phyloP scores from a whole-genome alignment of 2,888 invertebrate species.

The Hoplodrina ambigua region DNA sequence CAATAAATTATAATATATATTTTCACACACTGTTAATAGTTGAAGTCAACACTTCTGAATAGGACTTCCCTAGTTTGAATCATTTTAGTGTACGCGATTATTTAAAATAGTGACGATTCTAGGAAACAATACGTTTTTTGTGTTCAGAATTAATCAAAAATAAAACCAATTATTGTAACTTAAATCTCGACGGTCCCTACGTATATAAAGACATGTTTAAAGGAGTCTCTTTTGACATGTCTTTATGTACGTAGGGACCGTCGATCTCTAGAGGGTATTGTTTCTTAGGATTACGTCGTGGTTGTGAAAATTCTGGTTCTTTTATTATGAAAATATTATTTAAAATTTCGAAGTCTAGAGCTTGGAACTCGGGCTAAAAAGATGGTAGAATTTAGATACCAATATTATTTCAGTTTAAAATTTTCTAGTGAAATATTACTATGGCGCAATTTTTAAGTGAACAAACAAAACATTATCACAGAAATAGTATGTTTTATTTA shows the following conservation, averaged over 20 bases:
- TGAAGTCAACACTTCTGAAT: constrained; percentile 17
- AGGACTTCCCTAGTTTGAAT: constrained; percentile 20
- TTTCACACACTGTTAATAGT: constrained; percentile 41
- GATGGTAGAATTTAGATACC: constrained; percentile 18
- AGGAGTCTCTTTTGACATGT: too few relatives aligned
- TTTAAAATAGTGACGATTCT: constrained; percentile 39
- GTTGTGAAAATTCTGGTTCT: constrained; percentile 52
- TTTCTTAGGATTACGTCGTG: constrained; percentile 39
- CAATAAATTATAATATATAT: constrained; percentile 57
- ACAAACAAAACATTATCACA: constrained; percentile 61
- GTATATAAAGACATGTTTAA: too few relatives aligned
- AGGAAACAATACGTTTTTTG: constrained; percentile 36
- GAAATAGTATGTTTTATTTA: constrained; percentile 56
- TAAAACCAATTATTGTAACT: constrained; percentile 13
- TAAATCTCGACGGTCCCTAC: too few relatives aligned
- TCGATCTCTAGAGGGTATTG: constrained; percentile 31
- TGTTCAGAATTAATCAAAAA: constrained; percentile 4
- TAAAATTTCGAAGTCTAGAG: constrained; percentile 28
- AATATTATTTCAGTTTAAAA: constrained; percentile 34
- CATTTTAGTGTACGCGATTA: constrained; percentile 20
- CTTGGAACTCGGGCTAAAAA: constrained; percentile 11
- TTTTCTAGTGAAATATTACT: constrained; percentile 46
- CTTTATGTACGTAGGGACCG: too few relatives aligned
- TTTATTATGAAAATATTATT: constrained; percentile 14
- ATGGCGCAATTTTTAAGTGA: constrained; percentile 59